Base-by-base conservation (phyloP, 2,797 vertebrate genomes). In the Cirrhinus molitorella region DNA sequence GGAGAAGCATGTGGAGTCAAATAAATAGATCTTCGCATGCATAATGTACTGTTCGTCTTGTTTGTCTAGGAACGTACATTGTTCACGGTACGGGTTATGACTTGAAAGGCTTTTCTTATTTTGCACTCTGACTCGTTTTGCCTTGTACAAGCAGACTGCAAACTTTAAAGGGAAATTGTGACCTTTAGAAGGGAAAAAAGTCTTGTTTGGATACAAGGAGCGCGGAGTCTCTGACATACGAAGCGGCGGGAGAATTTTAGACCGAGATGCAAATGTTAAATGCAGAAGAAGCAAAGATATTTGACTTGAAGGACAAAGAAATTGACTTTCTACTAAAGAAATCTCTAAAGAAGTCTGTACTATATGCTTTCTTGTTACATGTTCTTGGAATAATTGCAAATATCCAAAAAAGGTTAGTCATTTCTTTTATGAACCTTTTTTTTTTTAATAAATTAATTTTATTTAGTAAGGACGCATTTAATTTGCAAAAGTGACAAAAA, bases 91-190 rank as follows among this genome's bases (percentile, higher is more conserved):
- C 3, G 6, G 47, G 80, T 74, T 82, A 65, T 11, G 17, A 53
- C 59, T 53, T 74, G n/a, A 65, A 31, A 61, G 19, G 4, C 0
- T n/a, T 47, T 71, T 59, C 28, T 49, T 23, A 31, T 47, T 53
- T 67, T 79, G 31, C 47, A 10, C 23, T 70, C 5, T 80, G 78
- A 80, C 76, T 65, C 47, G 57, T 77, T 80, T 47, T n/a, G 37
- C 51, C 40, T 31, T 14, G n/a, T 31, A 9, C 16, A 65, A 1
- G 25, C 17, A 49, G 25, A 65, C 6, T 31, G 66, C 12, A 61
- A 61, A 81, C 40, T 45, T 47, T 19, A 61, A 23, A 72, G 2
- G 31, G 3, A 59, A 34, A 34, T 31, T 72, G 2, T 81, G 79
- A 81, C 79, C 79, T 81, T 81, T 61, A 47, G 17, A 61, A 59